phyloP scores from a whole-genome alignment of 2,113 vertebrate genomes.

The Cephalopholis sonnerati region DNA sequence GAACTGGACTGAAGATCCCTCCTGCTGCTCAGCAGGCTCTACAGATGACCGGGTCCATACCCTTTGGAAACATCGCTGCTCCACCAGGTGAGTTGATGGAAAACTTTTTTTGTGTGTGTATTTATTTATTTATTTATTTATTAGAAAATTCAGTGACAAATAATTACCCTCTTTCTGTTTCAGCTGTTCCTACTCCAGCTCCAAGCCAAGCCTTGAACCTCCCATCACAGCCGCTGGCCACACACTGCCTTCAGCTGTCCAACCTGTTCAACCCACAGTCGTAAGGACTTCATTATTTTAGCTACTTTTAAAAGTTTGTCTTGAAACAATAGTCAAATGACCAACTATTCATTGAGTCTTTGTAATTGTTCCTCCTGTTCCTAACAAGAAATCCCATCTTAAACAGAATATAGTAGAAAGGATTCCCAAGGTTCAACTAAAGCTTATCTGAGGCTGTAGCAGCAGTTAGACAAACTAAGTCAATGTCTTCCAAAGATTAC shows the following conservation, averaged over 20 bases:
- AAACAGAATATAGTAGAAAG: not conserved
- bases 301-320: not conserved
- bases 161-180: not conserved
- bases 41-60: conserved; percentile 96
- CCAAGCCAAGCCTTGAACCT: conserved; percentile 85
- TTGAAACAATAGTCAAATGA: not conserved
- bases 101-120: not conserved
- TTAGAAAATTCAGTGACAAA: not conserved
- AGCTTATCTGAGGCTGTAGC: not conserved
- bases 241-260: conserved; percentile 98
- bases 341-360: no score
- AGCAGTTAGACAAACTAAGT: no score
- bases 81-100: conserved; percentile 57
- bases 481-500: no score
- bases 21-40: conserved; percentile 97
- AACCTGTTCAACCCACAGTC: conserved; percentile 99
- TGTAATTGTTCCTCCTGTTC: not conserved
- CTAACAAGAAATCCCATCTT: not conserved
- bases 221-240: conserved; percentile 94
- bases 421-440: not conserved
- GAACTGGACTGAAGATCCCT: conserved; percentile 97
- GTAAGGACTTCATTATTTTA: conserved; percentile 82
- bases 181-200: conserved; percentile 70
- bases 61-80: conserved; percentile 91
- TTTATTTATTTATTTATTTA: not conserved